These are phyloP conservation scores for Cheilosia pagana DNA, from an alignment of 2,888 invertebrate species.

Conservation along the genomic window DNA sequence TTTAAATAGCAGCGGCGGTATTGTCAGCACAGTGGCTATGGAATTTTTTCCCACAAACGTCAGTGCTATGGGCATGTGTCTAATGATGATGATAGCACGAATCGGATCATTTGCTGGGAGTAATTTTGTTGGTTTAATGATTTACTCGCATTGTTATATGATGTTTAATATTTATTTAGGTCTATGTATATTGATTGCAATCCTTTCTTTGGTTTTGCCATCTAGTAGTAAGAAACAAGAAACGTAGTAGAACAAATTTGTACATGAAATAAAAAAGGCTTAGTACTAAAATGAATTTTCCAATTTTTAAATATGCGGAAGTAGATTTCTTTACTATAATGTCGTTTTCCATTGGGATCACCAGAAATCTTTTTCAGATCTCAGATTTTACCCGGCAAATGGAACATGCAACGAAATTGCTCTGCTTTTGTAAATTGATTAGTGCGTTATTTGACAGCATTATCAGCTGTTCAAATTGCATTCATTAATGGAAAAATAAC, in stretches of 20 bases:
- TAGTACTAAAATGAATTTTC: no score
- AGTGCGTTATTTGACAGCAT: no score
- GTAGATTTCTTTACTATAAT: no score
- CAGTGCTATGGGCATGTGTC: constrained; percentile 76
- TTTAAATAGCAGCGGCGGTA: constrained; percentile 84
- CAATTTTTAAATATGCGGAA: no score
- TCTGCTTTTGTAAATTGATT: no score
- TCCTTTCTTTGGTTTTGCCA: constrained; percentile 25
- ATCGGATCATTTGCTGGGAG: constrained; percentile 76
- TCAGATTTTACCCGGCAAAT: no score
- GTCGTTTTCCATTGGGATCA: no score
- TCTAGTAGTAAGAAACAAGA: not conserved
- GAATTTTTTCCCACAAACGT: constrained; percentile 84
- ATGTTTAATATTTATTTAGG: constrained; percentile 35
- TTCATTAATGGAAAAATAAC: no score
- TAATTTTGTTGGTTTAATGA: constrained; percentile 71
- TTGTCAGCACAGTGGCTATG: constrained; percentile 84
- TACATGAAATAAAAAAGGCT: no score
- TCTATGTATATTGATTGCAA: constrained; percentile 24
- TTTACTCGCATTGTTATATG: constrained; percentile 62
- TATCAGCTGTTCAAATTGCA: no score
- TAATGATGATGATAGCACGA: constrained; percentile 76
- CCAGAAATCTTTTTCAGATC: no score
- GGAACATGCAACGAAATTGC: no score
- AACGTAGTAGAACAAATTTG: not conserved